A percentile compares a stretch with the other conserved stretches of the same genome.
phyloP scores from a whole-genome alignment of 2,113 vertebrate species.

The Triplophysa rosa region DNA sequence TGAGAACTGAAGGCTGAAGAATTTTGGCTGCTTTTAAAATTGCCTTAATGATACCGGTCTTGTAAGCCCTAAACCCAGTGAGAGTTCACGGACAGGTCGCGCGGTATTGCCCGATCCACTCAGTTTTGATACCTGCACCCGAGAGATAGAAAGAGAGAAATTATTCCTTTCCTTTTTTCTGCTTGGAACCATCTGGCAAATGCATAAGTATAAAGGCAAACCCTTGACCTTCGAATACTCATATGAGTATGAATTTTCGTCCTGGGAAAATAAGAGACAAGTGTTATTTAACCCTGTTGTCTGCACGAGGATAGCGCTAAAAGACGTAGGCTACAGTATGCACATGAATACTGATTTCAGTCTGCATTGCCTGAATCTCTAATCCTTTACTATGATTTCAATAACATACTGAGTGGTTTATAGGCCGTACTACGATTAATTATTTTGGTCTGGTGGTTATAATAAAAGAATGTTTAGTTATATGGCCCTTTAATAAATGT shows the following conservation, averaged over 20 bases:
- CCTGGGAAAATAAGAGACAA: constrained; percentile 47
- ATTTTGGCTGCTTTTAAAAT: constrained; percentile 9
- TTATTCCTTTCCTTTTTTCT: constrained; percentile 44
- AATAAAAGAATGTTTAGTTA: no score
- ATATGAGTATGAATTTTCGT: constrained; percentile 40
- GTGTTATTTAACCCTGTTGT: constrained; percentile 52
- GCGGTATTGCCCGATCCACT: not conserved
- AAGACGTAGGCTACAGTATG: not conserved
- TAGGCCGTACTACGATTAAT: no score
- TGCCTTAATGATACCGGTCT: constrained; percentile 36
- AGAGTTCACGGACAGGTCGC: constrained; percentile 52
- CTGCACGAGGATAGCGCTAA: not conserved
- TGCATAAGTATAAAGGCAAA: constrained; percentile 47
- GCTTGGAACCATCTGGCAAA: constrained; percentile 49
- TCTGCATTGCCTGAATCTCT: no score
- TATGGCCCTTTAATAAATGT: no score
- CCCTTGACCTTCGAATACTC: constrained; percentile 51
- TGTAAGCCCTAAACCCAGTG: constrained; percentile 40
- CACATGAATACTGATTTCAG: no score
- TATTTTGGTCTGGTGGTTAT: no score
- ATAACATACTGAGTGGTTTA: no score
- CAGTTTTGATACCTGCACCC: not conserved
- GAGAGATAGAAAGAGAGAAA: not conserved
- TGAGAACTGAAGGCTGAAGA: not conserved
- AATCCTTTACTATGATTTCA: no score